These are phyloP conservation scores for Triplophysa bombifrons DNA, from an alignment of 2,797 vertebrate species.

Conservation along the genomic window DNA sequence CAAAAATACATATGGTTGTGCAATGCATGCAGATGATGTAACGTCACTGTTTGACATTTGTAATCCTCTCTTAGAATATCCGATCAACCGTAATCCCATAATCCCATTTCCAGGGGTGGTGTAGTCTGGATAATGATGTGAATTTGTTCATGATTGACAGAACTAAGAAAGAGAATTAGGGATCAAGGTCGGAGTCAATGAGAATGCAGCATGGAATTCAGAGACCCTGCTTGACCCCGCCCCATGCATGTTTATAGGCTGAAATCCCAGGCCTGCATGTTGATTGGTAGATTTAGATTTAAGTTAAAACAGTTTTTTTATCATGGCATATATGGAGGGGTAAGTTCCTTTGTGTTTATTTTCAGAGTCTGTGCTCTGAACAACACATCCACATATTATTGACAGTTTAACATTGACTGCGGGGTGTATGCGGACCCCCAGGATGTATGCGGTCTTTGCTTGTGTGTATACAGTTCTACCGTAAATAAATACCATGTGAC, in stretches of 20 bases:
- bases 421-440: not conserved
- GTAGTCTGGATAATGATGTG: constrained; percentile 18
- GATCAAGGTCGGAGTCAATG: constrained; percentile 20
- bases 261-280: constrained; percentile 22
- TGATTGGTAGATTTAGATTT: constrained; percentile 40
- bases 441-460: not conserved
- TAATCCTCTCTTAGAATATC: constrained; percentile 26
- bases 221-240: constrained; percentile 20
- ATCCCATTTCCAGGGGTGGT: constrained; percentile 40
- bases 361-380: not conserved
- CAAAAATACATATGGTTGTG: too few species aligned
- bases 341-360: not conserved
- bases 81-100: constrained; percentile 41
- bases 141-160: not conserved
- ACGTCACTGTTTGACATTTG: constrained; percentile 20
- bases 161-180: constrained; percentile 21
- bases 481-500: not conserved
- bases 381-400: not conserved
- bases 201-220: constrained; percentile 40
- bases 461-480: not conserved
- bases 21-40: constrained; percentile 17
- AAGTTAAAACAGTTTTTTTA: not conserved
- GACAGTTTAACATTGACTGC: not conserved
- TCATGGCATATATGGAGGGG: not conserved
- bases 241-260: constrained; percentile 37